A percentile compares a stretch with the other conserved stretches of the same genome.
Evolutionary conservation across 1,140 invertebrate genomes (phyloP).

Genomic region (Hylaeus volcanicus): DNA sequence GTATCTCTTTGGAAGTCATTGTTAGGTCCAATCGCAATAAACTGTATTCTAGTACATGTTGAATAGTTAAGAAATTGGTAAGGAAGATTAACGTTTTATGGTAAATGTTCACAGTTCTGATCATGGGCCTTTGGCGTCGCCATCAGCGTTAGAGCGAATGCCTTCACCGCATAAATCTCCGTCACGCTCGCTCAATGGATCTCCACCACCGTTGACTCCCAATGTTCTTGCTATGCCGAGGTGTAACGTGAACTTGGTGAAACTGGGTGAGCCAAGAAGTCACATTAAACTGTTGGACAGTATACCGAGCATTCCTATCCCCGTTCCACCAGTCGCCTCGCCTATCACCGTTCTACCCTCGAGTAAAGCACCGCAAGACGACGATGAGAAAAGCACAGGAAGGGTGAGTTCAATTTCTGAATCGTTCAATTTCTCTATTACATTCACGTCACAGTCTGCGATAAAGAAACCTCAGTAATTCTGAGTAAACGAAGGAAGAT

Average conservation of each 20-base stretch:
- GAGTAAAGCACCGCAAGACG: conserved; percentile 55
- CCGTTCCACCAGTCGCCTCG: conserved; percentile 67
- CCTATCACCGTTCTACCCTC: conserved; percentile 57
- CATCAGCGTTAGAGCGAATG: conserved; percentile 43
- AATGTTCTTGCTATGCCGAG: conserved; percentile 68
- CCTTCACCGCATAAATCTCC: conserved; percentile 48
- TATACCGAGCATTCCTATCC: conserved; percentile 75
- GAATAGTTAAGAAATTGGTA: not conserved
- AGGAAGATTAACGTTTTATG: not conserved
- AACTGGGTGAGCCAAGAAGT: conserved; percentile 73
- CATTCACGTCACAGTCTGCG: no score
- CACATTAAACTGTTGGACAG: conserved; percentile 77
- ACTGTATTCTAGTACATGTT: not conserved
- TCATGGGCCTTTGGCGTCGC: conserved; percentile 45
- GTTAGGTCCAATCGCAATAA: no score
- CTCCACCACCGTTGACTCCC: conserved; percentile 54
- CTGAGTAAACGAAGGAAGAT: no score
- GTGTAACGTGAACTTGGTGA: conserved; percentile 76
- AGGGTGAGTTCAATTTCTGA: conserved; percentile 23
- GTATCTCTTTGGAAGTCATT: no score
- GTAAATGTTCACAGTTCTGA: conserved; percentile 60
- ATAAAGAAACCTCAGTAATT: no score
- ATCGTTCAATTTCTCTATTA: not conserved
- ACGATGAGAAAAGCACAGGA: conserved; percentile 68
- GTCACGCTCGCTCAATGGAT: conserved; percentile 34